Conservation (phyloP, 2,888 invertebrate genomes). For the Trypoxylon attenuatum region DNA sequence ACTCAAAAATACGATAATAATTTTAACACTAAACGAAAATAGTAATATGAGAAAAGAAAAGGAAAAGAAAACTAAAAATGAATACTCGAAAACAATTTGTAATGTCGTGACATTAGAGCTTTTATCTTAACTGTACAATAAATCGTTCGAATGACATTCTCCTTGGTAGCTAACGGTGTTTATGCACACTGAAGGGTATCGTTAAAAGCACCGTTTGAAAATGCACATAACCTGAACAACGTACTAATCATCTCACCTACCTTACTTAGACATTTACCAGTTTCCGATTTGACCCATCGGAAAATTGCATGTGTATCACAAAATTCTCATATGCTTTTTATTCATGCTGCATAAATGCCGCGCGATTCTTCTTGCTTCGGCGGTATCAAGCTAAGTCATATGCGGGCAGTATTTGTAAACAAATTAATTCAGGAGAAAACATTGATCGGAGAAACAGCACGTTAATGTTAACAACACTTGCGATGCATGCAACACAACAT, state of each 20-base stretch:
- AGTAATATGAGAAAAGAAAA: too few species aligned
- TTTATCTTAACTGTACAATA: too few species aligned
- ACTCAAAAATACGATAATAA: too few species aligned
- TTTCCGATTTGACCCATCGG: constrained; percentile 20
- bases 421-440: constrained; percentile 28
- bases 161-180: not conserved
- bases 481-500: not conserved
- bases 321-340: constrained; percentile 42
- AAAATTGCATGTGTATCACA: constrained; percentile 36
- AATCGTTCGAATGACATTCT: too few species aligned
- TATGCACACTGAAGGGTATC: not conserved
- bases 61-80: too few species aligned
- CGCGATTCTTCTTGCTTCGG: constrained; percentile 14
- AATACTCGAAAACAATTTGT: too few species aligned
- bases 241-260: constrained; percentile 15
- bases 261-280: too few species aligned
- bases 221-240: constrained; percentile 22
- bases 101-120: too few species aligned
- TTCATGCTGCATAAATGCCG: constrained; percentile 29
- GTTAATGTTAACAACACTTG: not conserved
- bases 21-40: too few species aligned
- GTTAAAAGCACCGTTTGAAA: not conserved
- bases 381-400: constrained; percentile 36
- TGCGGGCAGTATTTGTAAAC: constrained; percentile 47
- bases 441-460: constrained; percentile 24